Evolutionary conservation across 1,140 invertebrate genomes (phyloP), one percentile per base, ranked within the genome.

Genomic region (Cyclargus thomasi): DNA sequence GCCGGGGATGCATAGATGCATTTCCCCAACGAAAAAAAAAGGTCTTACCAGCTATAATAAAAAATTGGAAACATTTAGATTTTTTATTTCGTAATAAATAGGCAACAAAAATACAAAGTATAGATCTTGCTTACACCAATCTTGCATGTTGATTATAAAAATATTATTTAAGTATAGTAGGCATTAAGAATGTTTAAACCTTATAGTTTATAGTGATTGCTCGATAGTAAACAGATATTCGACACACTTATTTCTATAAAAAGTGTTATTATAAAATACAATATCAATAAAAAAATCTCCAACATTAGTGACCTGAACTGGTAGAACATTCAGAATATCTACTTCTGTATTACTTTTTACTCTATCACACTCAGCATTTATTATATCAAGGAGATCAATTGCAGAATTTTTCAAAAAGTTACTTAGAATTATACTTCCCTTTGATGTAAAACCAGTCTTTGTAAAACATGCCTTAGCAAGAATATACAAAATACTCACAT

Each of bases 181-280:
- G 75, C 53, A 71, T 36, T 55, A 53, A 73, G 71, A 74, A 78
- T 74, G 65, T 73, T 74, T 71, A 68, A 69, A 75, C 71, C 70
- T 85, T 78, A 82, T 53, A 87, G 72, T 71, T 85, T 78, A 82
- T 53, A 87, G 72, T 65, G 75, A 75, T 71, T 81, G 81, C 69
- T 85, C 81, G 69, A 88, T 81, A 57, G 74, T 79, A 53, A 78
- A 77, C 57, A 90, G 73, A 65, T 83, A 86, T 65, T 86, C 77
- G 55, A 74, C 79, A 75, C 88, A 89, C 76, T 83, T 85, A 65
- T 90, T 87, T 74, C 83, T 81, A 62, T 89, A 89, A 65, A 87
- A 83, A 47, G 86, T 89, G 63, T 90, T 90, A 67, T 90, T 90
- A 66, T 86, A 89, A 64, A 86, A 82, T 2, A 90, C 80, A 78